Evolutionary conservation across 2,888 invertebrate species (phyloP).

Genomic region (Brachynemurus nebulosus): DNA sequence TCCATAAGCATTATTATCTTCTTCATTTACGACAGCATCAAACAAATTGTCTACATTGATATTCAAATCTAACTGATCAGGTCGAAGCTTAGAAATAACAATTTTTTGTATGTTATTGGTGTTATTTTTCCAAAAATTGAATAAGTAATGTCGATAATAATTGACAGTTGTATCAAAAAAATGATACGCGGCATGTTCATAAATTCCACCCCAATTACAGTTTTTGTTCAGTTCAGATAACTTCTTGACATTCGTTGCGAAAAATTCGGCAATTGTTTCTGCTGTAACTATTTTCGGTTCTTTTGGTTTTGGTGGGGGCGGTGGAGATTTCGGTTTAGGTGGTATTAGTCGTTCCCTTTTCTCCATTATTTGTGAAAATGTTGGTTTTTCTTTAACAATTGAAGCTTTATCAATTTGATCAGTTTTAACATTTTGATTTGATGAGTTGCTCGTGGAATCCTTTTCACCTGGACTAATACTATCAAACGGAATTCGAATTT

Average conservation of each 20-base stretch:
- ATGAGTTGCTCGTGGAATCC: not conserved
- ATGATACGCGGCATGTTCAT: not conserved
- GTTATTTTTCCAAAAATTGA: conserved; percentile 4
- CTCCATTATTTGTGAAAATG: not conserved
- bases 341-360: too few relatives aligned
- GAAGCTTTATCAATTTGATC: not conserved
- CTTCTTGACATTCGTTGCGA: not conserved
- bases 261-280: not conserved
- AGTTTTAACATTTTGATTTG: not conserved
- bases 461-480: not conserved
- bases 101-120: not conserved
- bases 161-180: not conserved
- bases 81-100: not conserved
- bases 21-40: not conserved
- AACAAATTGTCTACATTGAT: not conserved
- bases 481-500: not conserved
- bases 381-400: not conserved
- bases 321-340: not conserved
- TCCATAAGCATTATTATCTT: not conserved
- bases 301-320: not conserved
- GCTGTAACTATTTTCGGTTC: not conserved
- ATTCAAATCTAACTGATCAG: not conserved
- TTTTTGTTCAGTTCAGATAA: not conserved
- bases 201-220: conserved; percentile 2
- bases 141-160: not conserved